phyloP scores from a whole-genome alignment of 2,888 invertebrate genomes.

The Euplexia lucipara region DNA sequence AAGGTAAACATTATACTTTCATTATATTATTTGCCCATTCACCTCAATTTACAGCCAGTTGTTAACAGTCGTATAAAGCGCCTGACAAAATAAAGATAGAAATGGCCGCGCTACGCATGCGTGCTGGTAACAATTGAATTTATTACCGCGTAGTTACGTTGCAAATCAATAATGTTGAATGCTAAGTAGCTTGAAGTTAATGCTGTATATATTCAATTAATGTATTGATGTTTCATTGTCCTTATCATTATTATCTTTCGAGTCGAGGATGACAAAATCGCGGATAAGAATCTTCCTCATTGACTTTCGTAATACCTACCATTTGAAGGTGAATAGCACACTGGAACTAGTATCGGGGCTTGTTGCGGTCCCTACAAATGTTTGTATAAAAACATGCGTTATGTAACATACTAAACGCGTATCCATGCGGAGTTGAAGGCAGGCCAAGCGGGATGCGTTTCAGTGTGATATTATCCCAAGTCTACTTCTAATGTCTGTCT shows the following conservation, averaged over 20 bases:
- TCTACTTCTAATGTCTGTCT: too few species aligned
- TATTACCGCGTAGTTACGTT: conserved; percentile 24
- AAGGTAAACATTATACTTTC: conserved; percentile 91
- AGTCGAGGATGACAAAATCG: conserved; percentile 4
- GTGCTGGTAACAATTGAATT: conserved; percentile 28
- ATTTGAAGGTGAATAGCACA: too few species aligned
- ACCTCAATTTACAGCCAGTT: not conserved
- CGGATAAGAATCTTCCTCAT: conserved; percentile 30
- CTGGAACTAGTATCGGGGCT: too few species aligned
- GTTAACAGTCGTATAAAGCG: conserved; percentile 36
- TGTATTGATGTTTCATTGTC: conserved; percentile 28
- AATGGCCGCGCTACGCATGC: conserved; percentile 43
- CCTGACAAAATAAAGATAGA: conserved; percentile 39
- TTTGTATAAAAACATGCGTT: too few species aligned
- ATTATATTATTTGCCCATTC: conserved; percentile 1
- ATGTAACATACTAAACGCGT: too few species aligned
- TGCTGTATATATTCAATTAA: conserved; percentile 41
- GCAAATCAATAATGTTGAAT: conserved; percentile 44
- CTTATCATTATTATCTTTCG: conserved; percentile 17
- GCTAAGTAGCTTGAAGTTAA: conserved; percentile 36
- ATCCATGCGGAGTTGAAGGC: too few species aligned
- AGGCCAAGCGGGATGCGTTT: too few species aligned
- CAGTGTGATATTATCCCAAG: too few species aligned
- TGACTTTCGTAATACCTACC: conserved; percentile 6
- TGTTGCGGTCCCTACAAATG: too few species aligned